Conservation (phyloP, 2,797 vertebrate species). For the Balearica regulorum region DNA sequence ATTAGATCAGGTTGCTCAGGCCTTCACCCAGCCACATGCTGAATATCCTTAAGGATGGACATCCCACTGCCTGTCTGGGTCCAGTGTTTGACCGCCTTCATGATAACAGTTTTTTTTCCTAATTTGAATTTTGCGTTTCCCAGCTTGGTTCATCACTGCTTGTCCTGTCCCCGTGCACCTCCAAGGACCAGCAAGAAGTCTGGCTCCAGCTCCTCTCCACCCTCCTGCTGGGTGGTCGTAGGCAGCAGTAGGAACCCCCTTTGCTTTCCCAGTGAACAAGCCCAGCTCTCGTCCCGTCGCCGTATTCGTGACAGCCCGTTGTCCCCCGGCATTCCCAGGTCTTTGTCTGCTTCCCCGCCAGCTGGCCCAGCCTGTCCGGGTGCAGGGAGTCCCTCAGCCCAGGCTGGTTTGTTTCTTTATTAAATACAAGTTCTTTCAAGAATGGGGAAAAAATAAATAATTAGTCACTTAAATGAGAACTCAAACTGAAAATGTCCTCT, state of each 20-base stretch:
- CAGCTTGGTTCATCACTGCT: neutral
- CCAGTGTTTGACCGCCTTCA: fast-evolving
- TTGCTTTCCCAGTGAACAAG: neutral
- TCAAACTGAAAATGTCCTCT: neutral
- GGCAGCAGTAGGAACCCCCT: neutral
- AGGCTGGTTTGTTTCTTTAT: neutral
- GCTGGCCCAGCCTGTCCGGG: neutral
- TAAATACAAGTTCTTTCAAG: neutral
- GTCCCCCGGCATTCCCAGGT: neutral
- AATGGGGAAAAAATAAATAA: neutral
- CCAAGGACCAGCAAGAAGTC: neutral
- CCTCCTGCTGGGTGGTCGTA: neutral
- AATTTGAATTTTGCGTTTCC: neutral
- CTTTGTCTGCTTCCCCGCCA: neutral
- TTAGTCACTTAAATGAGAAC: neutral
- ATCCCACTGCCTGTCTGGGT: neutral
- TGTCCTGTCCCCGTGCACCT: neutral
- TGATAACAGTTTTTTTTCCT: neutral
- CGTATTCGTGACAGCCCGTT: fast-evolving
- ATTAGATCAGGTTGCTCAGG: neutral
- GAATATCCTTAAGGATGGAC: neutral
- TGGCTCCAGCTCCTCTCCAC: neutral
- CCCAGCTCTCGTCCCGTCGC: neutral
- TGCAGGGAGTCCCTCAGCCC: neutral
- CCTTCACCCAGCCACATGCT: neutral